phyloP scores from a whole-genome alignment of 2,888 invertebrate species.

The Heliconius charithonia region DNA sequence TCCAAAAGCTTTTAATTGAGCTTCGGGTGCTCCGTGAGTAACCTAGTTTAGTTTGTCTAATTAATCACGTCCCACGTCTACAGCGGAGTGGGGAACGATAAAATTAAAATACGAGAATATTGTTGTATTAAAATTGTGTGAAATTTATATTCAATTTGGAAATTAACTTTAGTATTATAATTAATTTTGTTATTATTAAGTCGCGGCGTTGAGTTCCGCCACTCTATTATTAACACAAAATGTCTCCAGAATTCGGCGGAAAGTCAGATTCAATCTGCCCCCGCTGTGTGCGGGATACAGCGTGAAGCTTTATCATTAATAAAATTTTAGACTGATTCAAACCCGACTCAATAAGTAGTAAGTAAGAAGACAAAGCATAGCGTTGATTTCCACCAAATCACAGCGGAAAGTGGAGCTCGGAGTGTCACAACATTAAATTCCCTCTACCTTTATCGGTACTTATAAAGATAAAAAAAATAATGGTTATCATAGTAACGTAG shows the following conservation, averaged over 20 bases:
- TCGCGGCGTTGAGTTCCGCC: not conserved
- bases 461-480: too few species aligned
- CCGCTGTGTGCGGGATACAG: too few species aligned
- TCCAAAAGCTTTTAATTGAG: constrained; percentile 22
- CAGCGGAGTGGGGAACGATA: constrained; percentile 32
- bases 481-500: too few species aligned
- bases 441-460: too few species aligned
- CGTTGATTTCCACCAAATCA: not conserved
- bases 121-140: not conserved
- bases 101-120: constrained; percentile 35
- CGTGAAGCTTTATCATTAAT: too few species aligned
- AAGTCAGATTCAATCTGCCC: not conserved
- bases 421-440: not conserved
- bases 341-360: too few species aligned
- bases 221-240: not conserved
- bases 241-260: not conserved
- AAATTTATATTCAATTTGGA: too few species aligned
- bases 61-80: constrained; percentile 44
- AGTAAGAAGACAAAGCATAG: too few species aligned
- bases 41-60: constrained; percentile 40
- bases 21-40: constrained; percentile 36
- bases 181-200: not conserved
- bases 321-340: too few species aligned
- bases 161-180: not conserved
- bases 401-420: too few species aligned